Base-by-base conservation (phyloP, 64 coral and sea anemone species). In the Porites australiensis region DNA sequence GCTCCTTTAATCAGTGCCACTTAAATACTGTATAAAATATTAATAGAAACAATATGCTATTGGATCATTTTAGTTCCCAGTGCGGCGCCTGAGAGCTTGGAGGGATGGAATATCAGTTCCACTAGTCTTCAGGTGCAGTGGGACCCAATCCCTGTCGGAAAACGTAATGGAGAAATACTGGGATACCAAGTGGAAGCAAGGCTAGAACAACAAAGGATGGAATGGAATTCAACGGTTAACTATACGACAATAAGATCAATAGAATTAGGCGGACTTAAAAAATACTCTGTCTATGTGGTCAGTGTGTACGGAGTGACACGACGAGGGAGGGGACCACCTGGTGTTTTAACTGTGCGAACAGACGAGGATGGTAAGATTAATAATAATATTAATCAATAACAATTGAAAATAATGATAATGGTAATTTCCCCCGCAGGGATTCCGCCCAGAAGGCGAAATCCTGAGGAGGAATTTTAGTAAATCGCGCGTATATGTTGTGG, bases 351-450 rank as follows among this genome's bases (percentile, higher is more conserved):
- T 20, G 53, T 58, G 18, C 52, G 23, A 37, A 79, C 77, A 22
- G 77, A 57, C 13, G 77, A 79, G 52, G 77, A 79, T 58, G 77
- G 77, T 79, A 79, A 59, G 77, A 57, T 5, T n/a, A n/a, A n/a
- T n/a, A n/a, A n/a, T n/a, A n/a, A n/a, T n/a, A n/a, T n/a, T n/a
- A n/a, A n/a, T n/a, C n/a, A n/a, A n/a, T n/a, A n/a, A n/a, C n/a
- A n/a, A n/a, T n/a, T n/a, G n/a, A n/a, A n/a, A n/a, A n/a, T n/a
- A n/a, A n/a, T n/a, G n/a, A n/a, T n/a, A n/a, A n/a, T n/a, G n/a
- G n/a, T n/a, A n/a, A n/a, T n/a, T n/a, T n/a, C n/a, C n/a, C n/a
- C n/a, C n/a, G n/a, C n/a, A n/a, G n/a, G n/a, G n/a, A n/a, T n/a
- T n/a, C n/a, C n/a, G n/a, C n/a, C n/a, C n/a, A n/a, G n/a, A n/a